Evolutionary conservation across 2,113 vertebrate species (phyloP).

Genomic region (Cepphus grylle): DNA sequence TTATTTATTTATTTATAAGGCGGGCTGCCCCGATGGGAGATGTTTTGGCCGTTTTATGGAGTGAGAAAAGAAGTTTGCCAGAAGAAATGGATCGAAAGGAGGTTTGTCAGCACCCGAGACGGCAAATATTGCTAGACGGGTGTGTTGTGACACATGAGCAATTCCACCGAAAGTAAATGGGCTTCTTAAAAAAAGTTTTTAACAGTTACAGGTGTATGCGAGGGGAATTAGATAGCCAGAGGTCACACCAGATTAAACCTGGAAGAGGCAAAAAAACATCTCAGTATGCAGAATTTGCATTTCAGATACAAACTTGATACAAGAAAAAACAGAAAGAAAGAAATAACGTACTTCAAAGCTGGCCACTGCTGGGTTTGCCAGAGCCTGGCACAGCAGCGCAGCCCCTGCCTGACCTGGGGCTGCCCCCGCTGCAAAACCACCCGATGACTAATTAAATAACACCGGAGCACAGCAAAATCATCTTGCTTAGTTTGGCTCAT

Average conservation of each 20-base stretch:
- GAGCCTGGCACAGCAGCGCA: background rate
- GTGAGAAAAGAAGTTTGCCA: background rate
- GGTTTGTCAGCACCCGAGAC: background rate
- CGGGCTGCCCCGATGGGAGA: background rate
- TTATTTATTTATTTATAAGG: background rate
- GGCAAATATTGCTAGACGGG: background rate
- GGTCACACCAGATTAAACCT: background rate
- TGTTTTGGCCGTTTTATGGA: background rate
- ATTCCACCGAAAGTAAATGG: background rate
- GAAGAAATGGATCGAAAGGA: background rate
- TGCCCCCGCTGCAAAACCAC: background rate
- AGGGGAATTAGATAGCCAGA: background rate
- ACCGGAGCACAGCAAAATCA: background rate
- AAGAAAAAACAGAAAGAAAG: background rate
- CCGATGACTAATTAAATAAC: background rate
- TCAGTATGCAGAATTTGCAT: background rate
- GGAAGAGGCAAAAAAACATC: background rate
- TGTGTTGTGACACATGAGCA: background rate
- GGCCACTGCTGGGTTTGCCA: background rate
- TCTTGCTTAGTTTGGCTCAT: background rate
- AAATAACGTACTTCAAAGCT: background rate
- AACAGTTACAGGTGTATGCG: background rate
- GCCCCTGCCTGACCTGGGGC: rapidly evolving
- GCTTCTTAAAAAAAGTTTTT: background rate
- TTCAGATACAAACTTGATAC: background rate